Conservation (phyloP, 2,113 vertebrate species). For the Mustela lutreola region DNA sequence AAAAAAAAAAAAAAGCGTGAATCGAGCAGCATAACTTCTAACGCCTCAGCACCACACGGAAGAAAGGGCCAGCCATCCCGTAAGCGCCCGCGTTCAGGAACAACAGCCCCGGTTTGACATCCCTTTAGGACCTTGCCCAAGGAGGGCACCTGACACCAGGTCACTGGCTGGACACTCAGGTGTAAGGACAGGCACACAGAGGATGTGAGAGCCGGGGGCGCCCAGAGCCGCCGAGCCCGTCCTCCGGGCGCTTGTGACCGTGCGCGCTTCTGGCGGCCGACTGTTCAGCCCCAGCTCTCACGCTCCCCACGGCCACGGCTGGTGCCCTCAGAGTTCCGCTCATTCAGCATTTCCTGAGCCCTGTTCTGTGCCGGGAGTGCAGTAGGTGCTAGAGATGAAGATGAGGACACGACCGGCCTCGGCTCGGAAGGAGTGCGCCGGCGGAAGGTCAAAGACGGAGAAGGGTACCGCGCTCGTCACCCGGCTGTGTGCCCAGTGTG, state of each 20-base stretch:
- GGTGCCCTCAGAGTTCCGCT: not conserved
- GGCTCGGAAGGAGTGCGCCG: not conserved
- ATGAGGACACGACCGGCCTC: not conserved
- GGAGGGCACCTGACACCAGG: not conserved
- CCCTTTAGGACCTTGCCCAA: not conserved
- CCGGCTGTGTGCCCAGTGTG: no score
- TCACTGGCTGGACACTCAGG: not conserved
- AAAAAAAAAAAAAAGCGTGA: not conserved
- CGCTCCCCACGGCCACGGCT: not conserved
- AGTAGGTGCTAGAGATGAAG: not conserved
- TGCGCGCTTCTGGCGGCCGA: no score
- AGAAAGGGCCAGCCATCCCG: not conserved
- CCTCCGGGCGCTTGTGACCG: accelerated
- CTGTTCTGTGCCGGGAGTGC: not conserved
- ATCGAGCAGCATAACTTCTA: not conserved
- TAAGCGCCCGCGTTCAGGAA: not conserved
- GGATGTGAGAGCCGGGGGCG: not conserved
- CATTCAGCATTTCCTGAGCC: not conserved
- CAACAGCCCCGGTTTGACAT: not conserved
- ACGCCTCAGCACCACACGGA: not conserved
- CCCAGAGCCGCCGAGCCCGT: accelerated
- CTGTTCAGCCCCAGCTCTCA: not conserved
- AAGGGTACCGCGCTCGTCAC: accelerated
- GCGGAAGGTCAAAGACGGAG: not conserved
- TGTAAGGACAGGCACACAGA: not conserved